Base-by-base conservation (phyloP, 2,797 vertebrate species). In the Malurus splendens region DNA sequence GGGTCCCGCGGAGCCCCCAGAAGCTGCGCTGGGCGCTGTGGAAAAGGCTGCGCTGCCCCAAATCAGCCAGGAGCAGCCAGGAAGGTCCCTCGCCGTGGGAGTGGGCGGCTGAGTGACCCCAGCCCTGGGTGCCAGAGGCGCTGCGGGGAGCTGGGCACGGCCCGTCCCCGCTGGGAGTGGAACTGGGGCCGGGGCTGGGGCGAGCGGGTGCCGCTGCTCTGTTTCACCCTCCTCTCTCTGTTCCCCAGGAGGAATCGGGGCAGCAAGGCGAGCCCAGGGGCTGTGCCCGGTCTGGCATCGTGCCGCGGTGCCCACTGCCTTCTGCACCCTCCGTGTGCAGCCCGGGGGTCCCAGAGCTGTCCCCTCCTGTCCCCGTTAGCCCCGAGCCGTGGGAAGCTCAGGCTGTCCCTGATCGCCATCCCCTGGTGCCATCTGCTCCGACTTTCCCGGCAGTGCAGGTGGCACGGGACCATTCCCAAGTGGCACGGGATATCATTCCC, bases 321-420 rank as follows among this genome's bases (percentile, higher is more conserved):
- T 38, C 59, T 1, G 2, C 3, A 1, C 2, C 3, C 25, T 4
- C 79, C 1, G 1, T 14, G 55, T 3, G 36, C 81, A 52, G 27
- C 66, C 62, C 12, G 27, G 61, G 32, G 30, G 28, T 18, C 27
- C 4, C 0, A 4, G 9, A 36, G 68, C 55, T 11, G 2, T 2
- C 10, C 27, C 39, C 4, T 42, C 11, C 28, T 8, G 27, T 5
- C 47, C 62, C 78, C 16, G 2, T n/a, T 1, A 33, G 33, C 51
- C 48, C 70, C 6, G 27, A 23, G 7, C 25, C 3, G 4, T 0
- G 18, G 42, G 38, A n/a, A 64, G 7, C 42, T 39, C 77, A 42
- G 50, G 27, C 57, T 16, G 25, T 24, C 41, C 36, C 60, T 4
- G 2, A 7, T 48, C 30, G 42, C 33, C 3, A 0, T 14, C 42